Evolutionary conservation across 2,888 invertebrate species (phyloP).

Genomic region (Stenichneumon culpator): DNA sequence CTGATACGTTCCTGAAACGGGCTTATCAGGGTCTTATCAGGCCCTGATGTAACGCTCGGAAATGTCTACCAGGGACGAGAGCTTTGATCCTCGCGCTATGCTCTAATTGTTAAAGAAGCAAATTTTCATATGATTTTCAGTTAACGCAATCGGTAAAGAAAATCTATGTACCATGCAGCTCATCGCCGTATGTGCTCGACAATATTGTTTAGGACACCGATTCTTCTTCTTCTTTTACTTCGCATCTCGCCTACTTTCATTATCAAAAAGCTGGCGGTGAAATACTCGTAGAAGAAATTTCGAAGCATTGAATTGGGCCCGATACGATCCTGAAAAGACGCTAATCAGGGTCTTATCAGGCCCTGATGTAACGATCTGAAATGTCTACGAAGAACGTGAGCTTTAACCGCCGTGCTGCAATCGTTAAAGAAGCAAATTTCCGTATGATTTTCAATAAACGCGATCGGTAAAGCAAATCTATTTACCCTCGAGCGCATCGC

Average conservation of each 20-base stretch:
- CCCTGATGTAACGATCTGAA: too few species aligned
- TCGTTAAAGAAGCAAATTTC: background rate
- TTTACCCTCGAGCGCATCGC: background rate
- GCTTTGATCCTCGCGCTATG: background rate
- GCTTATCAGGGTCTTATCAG: too few species aligned
- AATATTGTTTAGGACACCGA: constrained; percentile 5
- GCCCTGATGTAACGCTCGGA: too few species aligned
- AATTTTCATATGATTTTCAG: background rate
- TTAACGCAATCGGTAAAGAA: background rate
- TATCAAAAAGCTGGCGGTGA: background rate
- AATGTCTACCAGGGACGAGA: too few species aligned
- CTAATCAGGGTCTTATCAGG: too few species aligned
- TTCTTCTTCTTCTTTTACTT: background rate
- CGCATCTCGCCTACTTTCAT: background rate
- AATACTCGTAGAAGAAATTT: background rate
- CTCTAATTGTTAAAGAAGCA: background rate
- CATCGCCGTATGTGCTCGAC: background rate
- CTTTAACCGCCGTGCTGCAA: background rate
- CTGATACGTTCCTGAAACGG: too few species aligned
- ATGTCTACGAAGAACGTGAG: background rate
- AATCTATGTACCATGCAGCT: background rate
- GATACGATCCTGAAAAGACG: too few species aligned
- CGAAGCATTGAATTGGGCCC: too few species aligned
- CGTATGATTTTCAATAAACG: too few species aligned
- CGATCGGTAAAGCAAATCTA: constrained; percentile 6